Base-by-base conservation (phyloP, 2,797 vertebrate genomes). In the Anguilla pacifica region DNA sequence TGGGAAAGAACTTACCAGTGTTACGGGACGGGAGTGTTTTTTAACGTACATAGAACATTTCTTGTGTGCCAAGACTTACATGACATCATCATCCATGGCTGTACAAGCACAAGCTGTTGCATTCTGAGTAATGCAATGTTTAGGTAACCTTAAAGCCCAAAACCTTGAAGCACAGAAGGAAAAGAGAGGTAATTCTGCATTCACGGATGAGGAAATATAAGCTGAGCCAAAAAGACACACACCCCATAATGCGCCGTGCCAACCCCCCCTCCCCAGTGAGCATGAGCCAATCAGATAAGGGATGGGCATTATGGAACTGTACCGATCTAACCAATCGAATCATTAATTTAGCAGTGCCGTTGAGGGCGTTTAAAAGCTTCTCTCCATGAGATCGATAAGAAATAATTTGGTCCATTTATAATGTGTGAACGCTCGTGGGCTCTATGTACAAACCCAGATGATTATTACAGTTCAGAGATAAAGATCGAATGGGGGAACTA, bases 221-320 rank as follows among this genome's bases (percentile, higher is more conserved):
- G 7, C 19, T 4, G 43, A 35, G 83, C 83, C 31, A 85, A 85
- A 67, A 85, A 67, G 57, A 61, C 84, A 85, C 22, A 85, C 17
- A 3, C 57, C 17, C 35, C 15, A 72, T 17, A 46, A 85, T 61
- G 46, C 1, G 6, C 53, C 7, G 13, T 22, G 3, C 19, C 43
- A 85, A 3, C 31, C 39, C 1, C 70, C 43, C 7, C 39, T 61
- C 43, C 17, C 39, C 61, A 59, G 28, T 15, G 11, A 70, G 39
- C 85, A 64, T 43, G 64, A 85, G 25, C n/a, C 70, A 9, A 85
- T 15, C n/a, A 55, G 51, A 28, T 49, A 57, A 84, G 51, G 25
- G 25, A 84, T 72, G 10, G n/a, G 25, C n/a, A 31, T 31, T 13
- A 25, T 13, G 51, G 2, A 84, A 55, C 49, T 19, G 6, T 53